phyloP scores from a whole-genome alignment of 2,888 invertebrate genomes.

The Maniola hyperantus region DNA sequence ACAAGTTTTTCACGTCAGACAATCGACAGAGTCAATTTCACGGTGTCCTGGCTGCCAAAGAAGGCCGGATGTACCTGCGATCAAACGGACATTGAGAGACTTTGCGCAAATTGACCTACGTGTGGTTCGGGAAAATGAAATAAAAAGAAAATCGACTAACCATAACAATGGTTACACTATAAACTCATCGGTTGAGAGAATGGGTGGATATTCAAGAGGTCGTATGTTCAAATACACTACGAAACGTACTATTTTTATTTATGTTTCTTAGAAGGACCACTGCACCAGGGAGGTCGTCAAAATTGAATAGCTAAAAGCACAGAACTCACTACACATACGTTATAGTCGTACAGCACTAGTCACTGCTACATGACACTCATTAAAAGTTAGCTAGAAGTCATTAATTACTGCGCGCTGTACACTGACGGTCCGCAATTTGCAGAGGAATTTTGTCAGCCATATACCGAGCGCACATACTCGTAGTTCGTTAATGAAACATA shows the following conservation, averaged over 20 bases:
- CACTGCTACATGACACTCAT: constrained; percentile 12
- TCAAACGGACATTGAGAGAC: constrained; percentile 53
- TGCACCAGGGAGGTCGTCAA: neutral
- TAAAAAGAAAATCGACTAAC: constrained; percentile 22
- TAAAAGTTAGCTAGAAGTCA: constrained; percentile 14
- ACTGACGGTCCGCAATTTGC: constrained; percentile 2
- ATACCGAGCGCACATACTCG: neutral
- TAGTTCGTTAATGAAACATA: neutral
- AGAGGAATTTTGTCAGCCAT: constrained; percentile 3
- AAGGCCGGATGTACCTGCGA: constrained; percentile 51
- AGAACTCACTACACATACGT: neutral
- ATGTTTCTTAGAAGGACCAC: neutral
- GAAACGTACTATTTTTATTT: no score
- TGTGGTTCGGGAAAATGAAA: constrained; percentile 39
- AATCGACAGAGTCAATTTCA: constrained; percentile 74
- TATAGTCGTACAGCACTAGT: neutral
- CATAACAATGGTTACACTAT: neutral
- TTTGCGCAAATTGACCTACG: constrained; percentile 53
- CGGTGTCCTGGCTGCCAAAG: constrained; percentile 62
- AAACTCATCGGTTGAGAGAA: neutral
- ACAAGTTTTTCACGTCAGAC: constrained; percentile 62
- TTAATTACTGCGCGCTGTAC: constrained; percentile 9
- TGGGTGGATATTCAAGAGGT: neutral
- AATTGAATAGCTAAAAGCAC: neutral
- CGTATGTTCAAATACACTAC: constrained; percentile 1